Percentiles rank a stretch among this genome's conserved stretches.
Evolutionary conservation across 2,113 vertebrate genomes (phyloP).

Genomic region (Engraulis encrasicolus): DNA sequence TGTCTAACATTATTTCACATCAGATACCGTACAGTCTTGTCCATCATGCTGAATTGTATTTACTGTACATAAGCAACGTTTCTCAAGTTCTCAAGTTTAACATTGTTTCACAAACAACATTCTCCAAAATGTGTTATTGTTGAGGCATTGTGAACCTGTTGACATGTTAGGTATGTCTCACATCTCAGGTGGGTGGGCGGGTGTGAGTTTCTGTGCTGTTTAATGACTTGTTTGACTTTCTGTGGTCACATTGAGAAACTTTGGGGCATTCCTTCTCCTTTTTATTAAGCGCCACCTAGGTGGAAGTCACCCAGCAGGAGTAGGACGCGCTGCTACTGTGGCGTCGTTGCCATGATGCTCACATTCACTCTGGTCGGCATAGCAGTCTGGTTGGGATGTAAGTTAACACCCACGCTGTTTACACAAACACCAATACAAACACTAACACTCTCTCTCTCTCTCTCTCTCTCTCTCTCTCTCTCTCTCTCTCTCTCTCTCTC

Average conservation of each 20-base stretch:
- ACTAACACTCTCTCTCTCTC: not conserved
- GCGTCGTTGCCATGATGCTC: conserved; percentile 16
- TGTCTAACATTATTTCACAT: too few relatives aligned
- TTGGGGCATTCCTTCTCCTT: not conserved
- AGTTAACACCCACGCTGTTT: too few relatives aligned
- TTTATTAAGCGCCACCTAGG: not conserved
- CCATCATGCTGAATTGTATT: too few relatives aligned
- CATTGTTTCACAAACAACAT: too few relatives aligned
- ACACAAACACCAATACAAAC: too few relatives aligned
- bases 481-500: not conserved
- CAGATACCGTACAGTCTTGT: too few relatives aligned
- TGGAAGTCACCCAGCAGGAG: conserved; percentile 9
- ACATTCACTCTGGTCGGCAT: conserved; percentile 39
- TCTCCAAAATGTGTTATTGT: not conserved
- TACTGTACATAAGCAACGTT: too few relatives aligned
- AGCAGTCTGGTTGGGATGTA: conserved; percentile 54
- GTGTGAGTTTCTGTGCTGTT: not conserved
- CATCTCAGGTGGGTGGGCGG: not conserved
- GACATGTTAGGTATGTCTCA: not conserved
- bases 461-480: not conserved
- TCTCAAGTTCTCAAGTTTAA: too few relatives aligned
- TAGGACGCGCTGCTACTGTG: conserved; percentile 28
- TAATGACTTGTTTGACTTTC: not conserved
- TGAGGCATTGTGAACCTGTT: too few relatives aligned
- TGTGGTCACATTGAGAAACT: not conserved